Conservation (phyloP, 2,797 vertebrate genomes). For the Tenualosa thibaudeaui region DNA sequence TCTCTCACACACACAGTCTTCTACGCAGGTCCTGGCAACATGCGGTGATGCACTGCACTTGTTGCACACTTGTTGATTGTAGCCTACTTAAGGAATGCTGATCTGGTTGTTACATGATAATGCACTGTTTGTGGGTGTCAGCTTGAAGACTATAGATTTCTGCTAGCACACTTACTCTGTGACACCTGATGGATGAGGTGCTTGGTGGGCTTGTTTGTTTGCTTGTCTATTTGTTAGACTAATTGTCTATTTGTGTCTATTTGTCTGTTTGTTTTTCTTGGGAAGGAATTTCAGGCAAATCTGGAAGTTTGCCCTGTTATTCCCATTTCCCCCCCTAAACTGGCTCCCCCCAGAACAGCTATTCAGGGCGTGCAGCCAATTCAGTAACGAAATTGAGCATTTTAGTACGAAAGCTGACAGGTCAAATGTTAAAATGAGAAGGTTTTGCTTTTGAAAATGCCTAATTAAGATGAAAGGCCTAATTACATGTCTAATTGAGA, state of each 20-base stretch:
- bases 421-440: slow-evolving; percentile 38
- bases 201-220: slow-evolving; percentile 27
- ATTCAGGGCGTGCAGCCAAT: not conserved
- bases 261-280: not conserved
- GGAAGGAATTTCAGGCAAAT: slow-evolving; percentile 34
- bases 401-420: not conserved
- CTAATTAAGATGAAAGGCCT: not conserved
- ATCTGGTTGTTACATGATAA: not conserved
- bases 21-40: not conserved
- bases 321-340: slow-evolving; percentile 4
- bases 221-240: not conserved
- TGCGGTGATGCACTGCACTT: not conserved
- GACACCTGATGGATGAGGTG: not conserved
- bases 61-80: slow-evolving; percentile 14
- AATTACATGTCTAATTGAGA: not conserved
- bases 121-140: not conserved
- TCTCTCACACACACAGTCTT: not conserved
- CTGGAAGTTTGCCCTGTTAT: slow-evolving; percentile 46
- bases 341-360: slow-evolving; percentile 7
- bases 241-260: not conserved
- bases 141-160: not conserved
- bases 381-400: not conserved
- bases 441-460: slow-evolving; percentile 35
- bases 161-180: not conserved
- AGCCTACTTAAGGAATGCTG: not conserved